Base-by-base conservation (phyloP, 1,140 invertebrate genomes). In the Drosophila persimilis region DNA sequence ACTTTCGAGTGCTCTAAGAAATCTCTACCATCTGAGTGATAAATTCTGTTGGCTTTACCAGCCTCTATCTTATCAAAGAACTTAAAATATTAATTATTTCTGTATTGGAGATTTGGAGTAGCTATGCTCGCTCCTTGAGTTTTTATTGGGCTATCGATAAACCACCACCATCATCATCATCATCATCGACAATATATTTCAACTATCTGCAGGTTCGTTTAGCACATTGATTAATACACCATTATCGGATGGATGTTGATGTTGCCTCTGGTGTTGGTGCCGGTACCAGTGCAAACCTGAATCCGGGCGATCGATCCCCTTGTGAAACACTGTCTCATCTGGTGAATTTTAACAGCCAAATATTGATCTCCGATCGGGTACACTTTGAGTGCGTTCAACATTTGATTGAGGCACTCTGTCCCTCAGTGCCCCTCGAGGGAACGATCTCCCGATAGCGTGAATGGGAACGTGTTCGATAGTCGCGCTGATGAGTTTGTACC, bases 271-370 rank as follows among this genome's bases (percentile, higher is more conserved):
- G 20, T 50, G 26, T 20, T 4, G 24, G 20, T 50, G 20, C 24
- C 56, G 3, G 44, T 24, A 72, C 72, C 56, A 75, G 60, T 72
- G 60, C 55, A 52, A 75, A 75, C 67, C 59, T 65, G 72, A 13
- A 45, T 13, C 11, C 4, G 11, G 35, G 11, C 35, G 1, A 39
- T 39, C 35, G 35, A 1, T 4, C 11, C 35, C 8, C 20, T 20
- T 20, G 1, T 13, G 35, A 13, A 39, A 39, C 11, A 5, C 13
- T 39, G 35, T 24, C 29, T 57, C 65, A 51, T 15, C 35, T 44
- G 31, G 44, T 15, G 8, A 51, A 55, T 71, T 71, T 71, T 71
- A 51, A 55, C 66, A 74, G 59, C 45, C 39, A 8, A 46, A 51
- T 53, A 53, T 70, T 61, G 24, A 73, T 15, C 44, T 46, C 35